Base-by-base conservation (phyloP, 2,888 invertebrate genomes). In the Lamellibrachia columna region DNA sequence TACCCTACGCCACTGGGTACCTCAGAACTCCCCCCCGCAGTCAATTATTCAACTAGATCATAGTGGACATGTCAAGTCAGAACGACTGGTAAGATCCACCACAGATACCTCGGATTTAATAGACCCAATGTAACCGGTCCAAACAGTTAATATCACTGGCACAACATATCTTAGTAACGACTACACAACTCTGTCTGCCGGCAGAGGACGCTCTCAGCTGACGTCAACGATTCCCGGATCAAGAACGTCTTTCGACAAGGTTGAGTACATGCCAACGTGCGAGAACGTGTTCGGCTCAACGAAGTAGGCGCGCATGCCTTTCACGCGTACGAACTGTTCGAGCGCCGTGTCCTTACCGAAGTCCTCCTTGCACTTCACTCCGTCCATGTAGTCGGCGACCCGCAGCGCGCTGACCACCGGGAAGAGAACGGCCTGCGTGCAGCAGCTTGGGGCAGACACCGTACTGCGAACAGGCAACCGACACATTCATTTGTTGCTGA, bases 391-490 rank as follows among this genome's bases (percentile, higher is more conserved):
- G 2, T 93, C 92, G 3, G 95, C 92, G 9, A 96, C 94, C 11
- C 92, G 91, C 6, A 55, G 52, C 15, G 95, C 95, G 6, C 95
- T 95, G 28, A 93, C 53, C 15, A 93, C 93, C 9, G 96, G 95
- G 93, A 95, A 96, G n/a, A 96, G 93, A 93, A 95, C 95, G n/a
- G 96, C 96, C 0, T 96, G 96, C 3, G 96, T 96, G 92, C 96
- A 96, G 92, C 96, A 96, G 40, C 95, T 95, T 3, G 96, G 96
- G 0, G 96, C 95, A 3, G 95, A 95, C 0, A 95, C 94, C 7
- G 95, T 92, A 91, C 94, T 94, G 93, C 75, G 75, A n/a, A 75
- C 75, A 75, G 75, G n/a, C 22, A 75, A 75, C 75, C 6, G 75
- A 75, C 75, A 75, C 40, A n/a, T 75, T 75, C 0, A 22, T 75